Conservation (phyloP, 2,797 vertebrate genomes). For the Myotis findleyi region DNA sequence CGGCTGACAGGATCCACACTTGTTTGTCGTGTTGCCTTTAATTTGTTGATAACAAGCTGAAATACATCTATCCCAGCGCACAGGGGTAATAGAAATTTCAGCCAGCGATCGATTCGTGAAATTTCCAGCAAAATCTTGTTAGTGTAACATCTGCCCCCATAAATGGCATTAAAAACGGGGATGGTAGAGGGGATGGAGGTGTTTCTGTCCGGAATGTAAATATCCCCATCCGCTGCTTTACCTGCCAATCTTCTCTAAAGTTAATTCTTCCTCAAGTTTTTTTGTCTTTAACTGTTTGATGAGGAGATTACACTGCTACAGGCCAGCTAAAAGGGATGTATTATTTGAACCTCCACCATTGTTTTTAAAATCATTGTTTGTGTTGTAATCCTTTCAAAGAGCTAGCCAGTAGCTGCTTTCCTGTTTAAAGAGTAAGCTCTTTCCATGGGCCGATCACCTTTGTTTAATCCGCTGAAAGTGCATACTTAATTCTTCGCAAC, state of each 20-base stretch:
- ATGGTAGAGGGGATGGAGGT: neutral
- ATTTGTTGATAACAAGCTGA: constrained; percentile 83
- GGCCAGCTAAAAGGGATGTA: constrained; percentile 77
- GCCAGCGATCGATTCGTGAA: constrained; percentile 79
- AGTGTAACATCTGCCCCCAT: constrained; percentile 69
- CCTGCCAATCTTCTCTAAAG: constrained; percentile 76
- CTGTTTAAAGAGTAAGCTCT: constrained; percentile 72
- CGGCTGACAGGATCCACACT: constrained; percentile 77
- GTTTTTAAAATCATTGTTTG: constrained; percentile 78
- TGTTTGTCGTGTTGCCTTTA: constrained; percentile 86
- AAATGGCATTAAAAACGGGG: constrained; percentile 50
- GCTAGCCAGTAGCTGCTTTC: constrained; percentile 72
- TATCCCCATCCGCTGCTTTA: constrained; percentile 76
- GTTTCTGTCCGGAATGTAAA: constrained; percentile 55
- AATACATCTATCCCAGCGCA: constrained; percentile 69
- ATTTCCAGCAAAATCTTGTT: constrained; percentile 79
- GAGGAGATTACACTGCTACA: constrained; percentile 90
- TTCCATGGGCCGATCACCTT: constrained; percentile 65
- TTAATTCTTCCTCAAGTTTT: constrained; percentile 70
- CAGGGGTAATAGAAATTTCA: constrained; percentile 77
- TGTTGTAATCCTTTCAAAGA: constrained; percentile 78
- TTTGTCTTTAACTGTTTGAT: constrained; percentile 90
- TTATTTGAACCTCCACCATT: constrained; percentile 78
- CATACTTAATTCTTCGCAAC: constrained; percentile 69
- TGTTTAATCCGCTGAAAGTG: constrained; percentile 70